These are phyloP conservation scores for Brachylomia viminalis DNA, from an alignment of 2,888 invertebrate species.

Conservation along the genomic window DNA sequence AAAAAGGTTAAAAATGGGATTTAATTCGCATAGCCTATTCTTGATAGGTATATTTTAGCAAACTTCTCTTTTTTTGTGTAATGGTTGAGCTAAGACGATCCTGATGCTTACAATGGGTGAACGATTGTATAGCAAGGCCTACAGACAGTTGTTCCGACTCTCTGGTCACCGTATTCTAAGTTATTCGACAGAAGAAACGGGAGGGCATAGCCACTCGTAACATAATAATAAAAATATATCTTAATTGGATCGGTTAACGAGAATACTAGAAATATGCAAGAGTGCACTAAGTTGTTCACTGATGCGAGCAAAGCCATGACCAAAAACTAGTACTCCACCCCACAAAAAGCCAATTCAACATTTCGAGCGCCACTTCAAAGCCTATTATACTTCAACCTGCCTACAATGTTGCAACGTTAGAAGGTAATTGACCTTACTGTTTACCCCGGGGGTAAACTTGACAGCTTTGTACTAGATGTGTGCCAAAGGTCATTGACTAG, in stretches of 20 bases:
- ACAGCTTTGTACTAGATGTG: conserved; percentile 68
- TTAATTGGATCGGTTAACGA: background rate
- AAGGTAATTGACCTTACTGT: conserved; percentile 74
- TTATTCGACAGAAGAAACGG: background rate
- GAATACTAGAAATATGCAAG: background rate
- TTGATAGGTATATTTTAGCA: background rate
- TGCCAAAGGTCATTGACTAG: conserved; percentile 69
- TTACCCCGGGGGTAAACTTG: conserved; percentile 80
- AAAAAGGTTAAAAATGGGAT: background rate
- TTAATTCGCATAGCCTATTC: background rate
- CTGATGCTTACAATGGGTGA: background rate
- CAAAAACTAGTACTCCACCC: background rate
- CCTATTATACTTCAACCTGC: background rate
- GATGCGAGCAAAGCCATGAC: background rate
- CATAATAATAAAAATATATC: background rate
- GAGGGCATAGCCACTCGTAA: background rate
- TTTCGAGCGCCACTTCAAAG: conserved; percentile 30
- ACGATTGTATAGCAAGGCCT: too few relatives aligned
- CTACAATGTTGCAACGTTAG: conserved; percentile 58
- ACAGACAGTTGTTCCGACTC: background rate
- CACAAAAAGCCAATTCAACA: conserved; percentile 4
- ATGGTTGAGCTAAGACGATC: background rate
- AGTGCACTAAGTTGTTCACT: background rate
- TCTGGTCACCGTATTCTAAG: background rate
- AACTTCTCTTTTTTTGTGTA: background rate